Base-by-base conservation (phyloP, 92 coral and sea anemone genomes). In the Chrysogorgia sp. region DNA sequence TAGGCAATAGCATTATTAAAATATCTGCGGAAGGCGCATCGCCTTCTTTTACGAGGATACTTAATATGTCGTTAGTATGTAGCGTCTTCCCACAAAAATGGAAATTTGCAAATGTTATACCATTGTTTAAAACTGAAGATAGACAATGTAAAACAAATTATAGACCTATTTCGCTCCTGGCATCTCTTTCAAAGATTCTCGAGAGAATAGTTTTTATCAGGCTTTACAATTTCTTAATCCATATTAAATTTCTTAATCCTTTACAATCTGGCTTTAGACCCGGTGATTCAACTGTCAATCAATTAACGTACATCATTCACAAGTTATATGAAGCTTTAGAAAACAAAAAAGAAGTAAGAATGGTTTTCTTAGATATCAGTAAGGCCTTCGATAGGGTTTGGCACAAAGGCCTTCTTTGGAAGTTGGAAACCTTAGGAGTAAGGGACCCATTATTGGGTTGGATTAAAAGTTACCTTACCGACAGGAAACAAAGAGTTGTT, bases 1-100 rank as follows among this genome's bases (percentile, higher is more conserved):
- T 82, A 21, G 82, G 86, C 21, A 82, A 82, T 52, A 63, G 65
- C 43, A 63, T 82, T 34, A 62, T 82, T 30, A 82, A 82, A 49
- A 34, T 75, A 40, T 62, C 72, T 56, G 74, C 61, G 28, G 63
- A 66, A 22, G 76, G 83, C 37, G 48, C 71, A 65, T 47, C 71
- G 45, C 48, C 61, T 41, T 67, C 82, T 4, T 74, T 82, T 33
- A 35, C 81, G 20, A 19, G 30, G 48, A 35, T 75, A 9, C 47
- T 75, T 43, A 82, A 82, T 57, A 41, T 47, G 28, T 74, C 82
- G 45, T 52, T 82, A 48, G 58, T 26, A 37, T 63, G 40, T 35
- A 82, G 86, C 37, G 71, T 48, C 52, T 82, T 82, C 56, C 86
- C 86, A 17, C 22, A 57, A 24, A 35, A 79, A 63, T 55, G 59